Conservation (phyloP, 2,113 vertebrate genomes). For the Nerophis ophidion region DNA sequence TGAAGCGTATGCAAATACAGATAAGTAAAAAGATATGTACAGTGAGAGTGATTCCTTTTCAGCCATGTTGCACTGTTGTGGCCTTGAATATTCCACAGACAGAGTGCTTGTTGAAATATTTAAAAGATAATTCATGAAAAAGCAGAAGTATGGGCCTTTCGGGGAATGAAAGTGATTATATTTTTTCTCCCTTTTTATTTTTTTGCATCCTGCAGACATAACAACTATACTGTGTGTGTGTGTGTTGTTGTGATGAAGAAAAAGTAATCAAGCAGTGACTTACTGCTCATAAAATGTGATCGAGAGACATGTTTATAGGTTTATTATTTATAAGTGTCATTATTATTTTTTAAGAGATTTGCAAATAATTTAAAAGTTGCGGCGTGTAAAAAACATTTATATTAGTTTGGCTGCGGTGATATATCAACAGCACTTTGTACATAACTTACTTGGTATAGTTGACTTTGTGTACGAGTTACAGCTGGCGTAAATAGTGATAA, state of each 20-base stretch:
- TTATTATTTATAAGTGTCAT: conserved; percentile 1
- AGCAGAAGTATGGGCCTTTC: conserved; percentile 1
- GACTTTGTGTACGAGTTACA: too few species aligned
- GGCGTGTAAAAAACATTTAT: not conserved
- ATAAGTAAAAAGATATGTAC: not conserved
- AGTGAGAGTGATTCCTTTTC: not conserved
- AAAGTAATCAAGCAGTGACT: conserved; percentile 7
- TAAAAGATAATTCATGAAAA: conserved; percentile 23
- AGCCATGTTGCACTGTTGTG: not conserved
- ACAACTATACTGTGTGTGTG: not conserved
- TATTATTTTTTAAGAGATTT: conserved; percentile 11
- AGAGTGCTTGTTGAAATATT: conserved; percentile 27
- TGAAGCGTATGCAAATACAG: not conserved
- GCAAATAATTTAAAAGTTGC: conserved; percentile 6
- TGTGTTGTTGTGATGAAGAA: not conserved
- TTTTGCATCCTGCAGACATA: conserved; percentile 9
- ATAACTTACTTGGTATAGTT: not conserved
- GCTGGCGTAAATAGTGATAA: too few species aligned
- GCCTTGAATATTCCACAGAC: conserved; percentile 16
- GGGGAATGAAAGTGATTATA: conserved; percentile 27
- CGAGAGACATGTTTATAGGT: conserved; percentile 6
- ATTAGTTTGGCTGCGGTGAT: not conserved
- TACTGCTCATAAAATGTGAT: conserved; percentile 10
- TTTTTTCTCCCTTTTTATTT: conserved; percentile 11
- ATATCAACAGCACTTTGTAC: conserved; percentile 1